phyloP scores from a whole-genome alignment of 2,888 invertebrate species.

The Aricia artaxerxes region DNA sequence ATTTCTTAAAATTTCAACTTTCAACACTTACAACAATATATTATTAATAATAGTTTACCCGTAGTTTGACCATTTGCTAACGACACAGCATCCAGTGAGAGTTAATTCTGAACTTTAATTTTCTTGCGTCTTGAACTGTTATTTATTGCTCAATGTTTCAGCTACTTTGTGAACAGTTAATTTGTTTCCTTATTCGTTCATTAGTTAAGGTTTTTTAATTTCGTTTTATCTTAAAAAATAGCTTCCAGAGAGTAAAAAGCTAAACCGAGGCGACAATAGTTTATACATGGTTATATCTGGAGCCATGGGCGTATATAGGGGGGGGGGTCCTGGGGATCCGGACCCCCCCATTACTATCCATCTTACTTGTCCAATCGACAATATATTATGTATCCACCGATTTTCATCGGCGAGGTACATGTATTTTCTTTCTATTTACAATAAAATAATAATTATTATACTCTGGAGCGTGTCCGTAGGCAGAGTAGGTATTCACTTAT shows the following conservation, averaged over 20 bases:
- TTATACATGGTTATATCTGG: too few relatives aligned
- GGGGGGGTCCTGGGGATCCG: too few relatives aligned
- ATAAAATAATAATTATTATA: too few relatives aligned
- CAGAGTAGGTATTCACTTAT: too few relatives aligned
- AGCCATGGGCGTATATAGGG: too few relatives aligned
- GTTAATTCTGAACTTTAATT: slow-evolving; percentile 15
- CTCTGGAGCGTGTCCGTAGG: too few relatives aligned
- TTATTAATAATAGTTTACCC: background rate
- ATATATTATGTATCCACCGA: too few relatives aligned
- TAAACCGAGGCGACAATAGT: too few relatives aligned
- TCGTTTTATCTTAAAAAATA: background rate
- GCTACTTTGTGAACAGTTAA: background rate
- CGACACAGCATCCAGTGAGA: background rate
- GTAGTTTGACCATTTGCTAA: slow-evolving; percentile 10
- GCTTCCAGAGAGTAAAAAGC: background rate
- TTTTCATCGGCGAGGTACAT: too few relatives aligned
- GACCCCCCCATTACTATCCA: too few relatives aligned
- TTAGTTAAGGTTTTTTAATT: background rate
- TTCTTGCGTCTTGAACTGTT: slow-evolving; percentile 13
- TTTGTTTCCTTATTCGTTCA: background rate
- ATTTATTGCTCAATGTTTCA: slow-evolving; percentile 15
- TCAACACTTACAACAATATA: background rate
- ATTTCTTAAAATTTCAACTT: background rate
- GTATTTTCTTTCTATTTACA: too few relatives aligned
- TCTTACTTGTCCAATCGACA: too few relatives aligned